Base-by-base conservation (phyloP, 2,888 invertebrate genomes). In the Watsonalla binaria region DNA sequence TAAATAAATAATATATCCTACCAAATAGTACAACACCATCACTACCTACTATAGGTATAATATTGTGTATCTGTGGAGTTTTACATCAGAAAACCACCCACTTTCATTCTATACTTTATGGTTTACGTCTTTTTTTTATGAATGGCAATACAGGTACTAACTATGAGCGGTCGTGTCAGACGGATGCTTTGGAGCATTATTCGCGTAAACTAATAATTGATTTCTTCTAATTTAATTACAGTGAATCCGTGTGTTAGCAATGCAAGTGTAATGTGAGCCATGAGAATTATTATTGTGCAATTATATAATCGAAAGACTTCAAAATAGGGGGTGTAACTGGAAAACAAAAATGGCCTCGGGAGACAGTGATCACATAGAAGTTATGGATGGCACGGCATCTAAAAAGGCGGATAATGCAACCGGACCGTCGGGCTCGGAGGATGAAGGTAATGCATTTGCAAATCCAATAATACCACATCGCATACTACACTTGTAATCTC, bases 361-460 rank as follows among this genome's bases (percentile, higher is more conserved):
- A 82, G 95, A 95, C 90, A 94, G 94, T 82, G 95, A 95, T 92
- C 93, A 93, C 83, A 95, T 96, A 80, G 95, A 96, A 92, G 92
- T 89, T 64, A 88, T 94, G 88, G 95, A 95, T 87, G 92, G 93
- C 82, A 92, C 93, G 77, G 90, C 92, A 70, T 84, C 89, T 60
- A 92, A 90, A 83, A 94, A 93, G 76, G 92, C 93, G 74, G 92
- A 92, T 76, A 92, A 88, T 58, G 75, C 91, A 80, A 86, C 92
- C 63, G 91, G 90, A 68, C 92, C 93, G 66, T 92, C 93, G 61
- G 92, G 92, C 66, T 90, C 92, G 68, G 92, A 92, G 70, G 92
- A 90, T 68, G 92, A 93, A 81, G 93, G 93, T 93, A 92, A 66
- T 74, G 73, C 69, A 74, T 74, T 65, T 53, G 63, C 80, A 78